Evolutionary conservation across 2,888 invertebrate species (phyloP).

Genomic region (Oxyscelio sp.): DNA sequence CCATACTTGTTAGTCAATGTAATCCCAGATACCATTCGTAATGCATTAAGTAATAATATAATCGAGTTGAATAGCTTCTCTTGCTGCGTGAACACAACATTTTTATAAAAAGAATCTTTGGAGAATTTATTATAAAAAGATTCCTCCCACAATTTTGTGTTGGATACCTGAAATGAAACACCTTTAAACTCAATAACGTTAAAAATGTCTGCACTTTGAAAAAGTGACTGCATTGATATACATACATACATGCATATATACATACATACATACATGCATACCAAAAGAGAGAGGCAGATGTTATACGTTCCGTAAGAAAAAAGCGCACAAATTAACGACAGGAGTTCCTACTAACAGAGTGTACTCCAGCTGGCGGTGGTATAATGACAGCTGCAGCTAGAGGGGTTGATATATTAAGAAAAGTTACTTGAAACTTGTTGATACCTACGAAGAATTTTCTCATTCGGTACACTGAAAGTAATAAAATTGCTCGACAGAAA

Average conservation of each 20-base stretch:
- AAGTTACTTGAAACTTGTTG: constrained; percentile 69
- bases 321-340: constrained; percentile 72
- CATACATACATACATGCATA: too few relatives aligned
- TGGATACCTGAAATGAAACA: constrained; percentile 1
- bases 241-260: neutral
- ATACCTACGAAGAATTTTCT: constrained; percentile 42
- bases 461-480: neutral
- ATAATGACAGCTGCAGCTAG: constrained; percentile 69
- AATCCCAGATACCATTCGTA: too few relatives aligned
- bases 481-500: neutral
- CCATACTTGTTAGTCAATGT: too few relatives aligned
- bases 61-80: too few relatives aligned
- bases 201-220: neutral
- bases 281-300: constrained; percentile 64
- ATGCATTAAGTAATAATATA: too few relatives aligned
- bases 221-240: neutral
- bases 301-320: constrained; percentile 46
- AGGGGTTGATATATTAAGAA: constrained; percentile 65
- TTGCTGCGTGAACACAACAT: too few relatives aligned
- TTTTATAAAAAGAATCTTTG: too few relatives aligned
- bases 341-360: constrained; percentile 59
- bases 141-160: neutral
- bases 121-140: too few relatives aligned
- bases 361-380: constrained; percentile 59
- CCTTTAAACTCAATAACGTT: constrained; percentile 1